phyloP scores from a whole-genome alignment of 2,888 invertebrate genomes.

The Plagodis pulveraria region DNA sequence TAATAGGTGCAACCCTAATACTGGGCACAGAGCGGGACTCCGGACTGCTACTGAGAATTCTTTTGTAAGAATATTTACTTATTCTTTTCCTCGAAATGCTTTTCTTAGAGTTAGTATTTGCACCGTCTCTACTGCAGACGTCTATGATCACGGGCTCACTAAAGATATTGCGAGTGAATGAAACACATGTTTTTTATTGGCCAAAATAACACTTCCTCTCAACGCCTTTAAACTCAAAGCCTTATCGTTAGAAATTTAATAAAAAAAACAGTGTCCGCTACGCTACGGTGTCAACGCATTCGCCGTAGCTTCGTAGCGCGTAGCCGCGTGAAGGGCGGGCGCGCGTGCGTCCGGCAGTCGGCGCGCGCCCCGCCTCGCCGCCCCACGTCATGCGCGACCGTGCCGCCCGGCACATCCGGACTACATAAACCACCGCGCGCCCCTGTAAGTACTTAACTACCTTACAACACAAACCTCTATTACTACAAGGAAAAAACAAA shows the following conservation, averaged over 20 bases:
- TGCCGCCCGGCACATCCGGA: constrained; percentile 50
- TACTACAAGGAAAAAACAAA: constrained; percentile 2
- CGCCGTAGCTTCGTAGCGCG: constrained; percentile 61
- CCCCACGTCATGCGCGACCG: constrained; percentile 68
- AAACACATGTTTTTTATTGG: too few relatives aligned
- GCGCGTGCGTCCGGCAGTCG: constrained; percentile 79
- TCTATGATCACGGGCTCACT: too few relatives aligned
- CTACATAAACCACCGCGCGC: constrained; percentile 72
- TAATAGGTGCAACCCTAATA: too few relatives aligned
- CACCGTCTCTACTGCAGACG: too few relatives aligned
- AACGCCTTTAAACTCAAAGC: too few relatives aligned
- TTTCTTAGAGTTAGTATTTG: too few relatives aligned
- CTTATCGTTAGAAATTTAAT: neutral
- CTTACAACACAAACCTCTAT: constrained; percentile 5
- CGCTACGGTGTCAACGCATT: constrained; percentile 41
- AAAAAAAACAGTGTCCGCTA: neutral
- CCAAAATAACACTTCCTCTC: neutral
- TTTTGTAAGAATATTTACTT: too few relatives aligned
- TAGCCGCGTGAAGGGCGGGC: constrained; percentile 48
- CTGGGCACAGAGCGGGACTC: too few relatives aligned
- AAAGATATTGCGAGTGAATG: too few relatives aligned
- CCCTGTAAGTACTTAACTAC: constrained; percentile 69
- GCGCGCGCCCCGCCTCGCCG: constrained; percentile 73
- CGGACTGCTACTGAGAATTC: too few relatives aligned
- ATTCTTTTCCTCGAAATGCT: too few relatives aligned